Percentiles rank a stretch among this genome's conserved stretches.
Conservation (phyloP, 2,888 invertebrate genomes). For the Drosophila hamatofila region DNA sequence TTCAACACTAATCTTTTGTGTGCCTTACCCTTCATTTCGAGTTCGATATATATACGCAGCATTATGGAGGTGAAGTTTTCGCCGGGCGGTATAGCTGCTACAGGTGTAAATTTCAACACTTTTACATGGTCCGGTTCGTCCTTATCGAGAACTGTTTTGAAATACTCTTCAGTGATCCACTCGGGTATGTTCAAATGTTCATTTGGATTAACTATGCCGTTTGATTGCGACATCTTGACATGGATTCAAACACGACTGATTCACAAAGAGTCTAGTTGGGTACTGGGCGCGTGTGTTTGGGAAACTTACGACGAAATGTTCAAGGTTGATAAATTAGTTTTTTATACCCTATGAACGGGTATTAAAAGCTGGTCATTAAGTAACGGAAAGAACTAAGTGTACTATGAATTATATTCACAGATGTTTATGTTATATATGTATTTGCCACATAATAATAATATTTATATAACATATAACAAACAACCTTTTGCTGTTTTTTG, state of each 20-base stretch:
- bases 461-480: too few relatives aligned
- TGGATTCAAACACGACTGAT: conserved; percentile 13
- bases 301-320: conserved; percentile 2
- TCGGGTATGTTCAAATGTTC: conserved; percentile 66
- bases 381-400: too few relatives aligned
- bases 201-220: conserved; percentile 72
- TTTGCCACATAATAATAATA: too few relatives aligned
- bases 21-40: conserved; percentile 72
- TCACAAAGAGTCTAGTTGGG: neutral
- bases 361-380: neutral
- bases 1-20: neutral
- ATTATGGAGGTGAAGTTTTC: conserved; percentile 82
- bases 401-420: too few relatives aligned
- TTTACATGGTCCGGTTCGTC: conserved; percentile 67
- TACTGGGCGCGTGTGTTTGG: conserved; percentile 1
- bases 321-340: neutral
- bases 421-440: too few relatives aligned
- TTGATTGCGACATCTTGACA: conserved; percentile 21
- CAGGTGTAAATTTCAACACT: conserved; percentile 66
- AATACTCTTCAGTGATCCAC: conserved; percentile 76
- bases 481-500: too few relatives aligned
- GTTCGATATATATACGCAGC: conserved; percentile 73
- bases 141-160: conserved; percentile 61
- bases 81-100: conserved; percentile 79
- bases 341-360: neutral